phyloP scores from a whole-genome alignment of 1,140 invertebrate genomes.

The Marisa cornuarietis region DNA sequence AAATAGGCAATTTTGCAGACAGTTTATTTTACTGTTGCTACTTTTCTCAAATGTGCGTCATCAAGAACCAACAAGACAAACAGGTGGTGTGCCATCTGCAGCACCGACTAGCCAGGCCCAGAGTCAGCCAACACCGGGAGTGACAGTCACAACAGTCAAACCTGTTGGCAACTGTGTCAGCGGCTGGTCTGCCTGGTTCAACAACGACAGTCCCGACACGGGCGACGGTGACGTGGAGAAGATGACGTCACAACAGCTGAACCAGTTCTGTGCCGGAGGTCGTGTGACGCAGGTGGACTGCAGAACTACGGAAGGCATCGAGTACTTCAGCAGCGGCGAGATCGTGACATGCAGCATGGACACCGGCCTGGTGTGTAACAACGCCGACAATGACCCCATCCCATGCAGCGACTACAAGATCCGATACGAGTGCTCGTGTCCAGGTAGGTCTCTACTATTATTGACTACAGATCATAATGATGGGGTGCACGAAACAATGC shows the following conservation, averaged over 20 bases:
- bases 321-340: conserved; percentile 38
- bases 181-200: conserved; percentile 45
- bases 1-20: too few species aligned
- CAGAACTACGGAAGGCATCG: conserved; percentile 30
- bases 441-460: conserved; percentile 23
- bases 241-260: conserved; percentile 32
- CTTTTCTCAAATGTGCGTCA: not conserved
- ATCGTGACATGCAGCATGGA: conserved; percentile 41
- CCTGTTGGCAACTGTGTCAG: conserved; percentile 7
- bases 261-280: conserved; percentile 40
- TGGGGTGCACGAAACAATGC: too few species aligned
- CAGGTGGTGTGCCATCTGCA: too few species aligned
- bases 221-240: conserved; percentile 42
- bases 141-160: not conserved
- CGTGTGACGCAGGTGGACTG: conserved; percentile 46
- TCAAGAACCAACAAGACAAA: too few species aligned
- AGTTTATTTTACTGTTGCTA: too few species aligned
- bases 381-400: conserved; percentile 42
- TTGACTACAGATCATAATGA: too few species aligned
- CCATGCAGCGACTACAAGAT: conserved; percentile 65
- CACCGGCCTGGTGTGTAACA: conserved; percentile 41
- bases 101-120: conserved; percentile 10
- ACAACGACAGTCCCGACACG: conserved; percentile 30
- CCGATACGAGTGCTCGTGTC: conserved; percentile 62
- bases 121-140: not conserved